Base-by-base conservation (phyloP, 2,797 vertebrate genomes). In the Mus minutoides region DNA sequence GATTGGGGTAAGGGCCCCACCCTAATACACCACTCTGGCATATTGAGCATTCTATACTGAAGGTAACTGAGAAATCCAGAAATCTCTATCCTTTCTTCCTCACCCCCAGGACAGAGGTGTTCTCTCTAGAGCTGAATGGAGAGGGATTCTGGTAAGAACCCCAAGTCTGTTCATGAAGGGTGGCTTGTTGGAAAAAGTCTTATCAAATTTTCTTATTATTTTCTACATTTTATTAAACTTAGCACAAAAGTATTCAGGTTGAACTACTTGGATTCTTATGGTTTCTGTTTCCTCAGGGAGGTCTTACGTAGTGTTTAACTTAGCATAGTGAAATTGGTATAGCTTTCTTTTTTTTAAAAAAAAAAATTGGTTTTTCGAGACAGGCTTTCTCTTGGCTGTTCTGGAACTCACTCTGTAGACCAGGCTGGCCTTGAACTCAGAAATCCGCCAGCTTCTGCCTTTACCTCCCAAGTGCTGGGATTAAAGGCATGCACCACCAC, bases 291-390 rank as follows among this genome's bases (percentile, higher is more conserved):
- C 64, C 37, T 67, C 7, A 37, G 9, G 1, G 31, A 62, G 34
- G 43, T 43, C 13, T 8, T 8, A 4, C 0, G 0, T 58, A 34
- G 1, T 14, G 29, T 69, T 3, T 69, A 52, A 58, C 31, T 22
- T 12, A 37, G 40, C 9, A 26, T 7, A 52, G 54, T 34, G 46
- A 24, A 14, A n/a, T 40, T 4, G 6, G 16, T 17, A 22, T 0
- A 6, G 37, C 31, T 22, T 92, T 73, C 73, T 31, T 17, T n/a
- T n/a, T n/a, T n/a, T n/a, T n/a, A n/a, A n/a, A n/a, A n/a, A n/a
- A n/a, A n/a, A n/a, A n/a, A n/a, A n/a, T n/a, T n/a, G n/a, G n/a
- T n/a, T n/a, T n/a, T n/a, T n/a, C n/a, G n/a, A n/a, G n/a, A n/a
- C n/a, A n/a, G n/a, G n/a, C n/a, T n/a, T n/a, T n/a, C n/a, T n/a